Base-by-base conservation (phyloP, 2,797 vertebrate species). In the Gymnoscopelus braueri region DNA sequence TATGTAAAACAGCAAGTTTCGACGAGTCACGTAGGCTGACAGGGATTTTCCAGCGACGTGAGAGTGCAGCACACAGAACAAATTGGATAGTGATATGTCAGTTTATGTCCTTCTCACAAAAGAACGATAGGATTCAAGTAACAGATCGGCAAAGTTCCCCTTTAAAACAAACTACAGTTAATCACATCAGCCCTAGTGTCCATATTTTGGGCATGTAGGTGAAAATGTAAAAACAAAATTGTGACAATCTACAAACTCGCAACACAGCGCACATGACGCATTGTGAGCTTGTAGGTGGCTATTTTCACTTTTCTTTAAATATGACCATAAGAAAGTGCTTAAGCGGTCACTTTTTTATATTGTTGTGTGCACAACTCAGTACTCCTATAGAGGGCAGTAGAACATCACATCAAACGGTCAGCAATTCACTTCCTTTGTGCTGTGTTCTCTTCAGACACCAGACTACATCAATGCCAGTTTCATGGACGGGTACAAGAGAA, bases 391-490 rank as follows among this genome's bases (percentile, higher is more conserved):
- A 65, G 64, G 73, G 59, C 65, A 74, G 77, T 63, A 61, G 47
- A 70, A 60, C 44, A 47, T 48, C 52, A 54, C 47, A 32, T 2
- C 8, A 15, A 57, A 23, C 5, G n/a, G 4, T 24, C 3, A 24
- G n/a, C 60, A 44, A 10, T 29, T 63, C 52, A 51, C 35, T 5
- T 0, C 4, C 52, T 7, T 26, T 74, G 4, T 67, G 48, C 48
- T 75, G 26, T 84, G 55, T 67, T 49, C 74, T 76, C 74, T 56
- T 5, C 83, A 95, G 95, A 95, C 93, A 15, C 93, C 94, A 4
- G 95, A 95, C 90, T 95, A 95, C 82, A 95, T 95, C 55, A 95
- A 95, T 72, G 94, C 93, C 63, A 95, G 94, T 89, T 95, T 95
- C 84, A 96, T 96, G 95, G 95, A 96, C 65, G 95, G 95, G 60